Conservation (phyloP, 2,113 vertebrate genomes). For the Cygnus atratus region DNA sequence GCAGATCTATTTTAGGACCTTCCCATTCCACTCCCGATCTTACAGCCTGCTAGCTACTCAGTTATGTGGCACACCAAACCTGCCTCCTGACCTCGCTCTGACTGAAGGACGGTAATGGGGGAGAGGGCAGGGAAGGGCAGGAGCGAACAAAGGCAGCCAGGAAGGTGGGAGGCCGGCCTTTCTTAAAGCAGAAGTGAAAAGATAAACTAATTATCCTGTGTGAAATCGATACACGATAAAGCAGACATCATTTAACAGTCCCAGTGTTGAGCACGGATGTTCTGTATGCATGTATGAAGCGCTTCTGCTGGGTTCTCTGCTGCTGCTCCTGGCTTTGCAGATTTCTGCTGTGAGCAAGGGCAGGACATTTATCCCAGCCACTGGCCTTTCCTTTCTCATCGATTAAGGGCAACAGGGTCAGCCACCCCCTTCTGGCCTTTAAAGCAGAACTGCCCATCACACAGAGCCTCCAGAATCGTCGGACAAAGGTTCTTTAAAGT, state of each 20-base stretch:
- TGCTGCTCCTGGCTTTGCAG: neutral
- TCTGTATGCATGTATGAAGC: neutral
- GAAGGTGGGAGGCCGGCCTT: neutral
- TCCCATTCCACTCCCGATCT: neutral
- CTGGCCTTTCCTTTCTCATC: neutral
- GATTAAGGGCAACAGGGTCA: slow-evolving; percentile 1
- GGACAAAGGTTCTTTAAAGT: slow-evolving; percentile 4
- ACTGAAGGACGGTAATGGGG: neutral
- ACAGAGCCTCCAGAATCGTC: neutral
- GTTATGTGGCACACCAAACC: neutral
- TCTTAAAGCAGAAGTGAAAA: slow-evolving; percentile 20
- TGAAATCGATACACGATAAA: slow-evolving; percentile 46
- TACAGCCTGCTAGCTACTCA: neutral
- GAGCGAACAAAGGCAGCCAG: slow-evolving; percentile 3
- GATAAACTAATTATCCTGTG: slow-evolving; percentile 21
- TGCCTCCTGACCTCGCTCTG: neutral
- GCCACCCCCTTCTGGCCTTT: neutral
- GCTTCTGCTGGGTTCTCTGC: neutral
- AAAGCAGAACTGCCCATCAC: slow-evolving; percentile 12
- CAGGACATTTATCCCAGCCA: slow-evolving; percentile 16
- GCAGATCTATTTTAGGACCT: neutral
- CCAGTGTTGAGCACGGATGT: neutral
- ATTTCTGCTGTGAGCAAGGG: neutral
- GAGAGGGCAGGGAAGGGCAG: slow-evolving; percentile 18
- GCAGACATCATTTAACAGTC: neutral